Percentiles rank a stretch among this genome's conserved stretches.
These are phyloP conservation scores for Danio kyathit DNA, from an alignment of 2,797 vertebrate genomes.

Conservation along the genomic window DNA sequence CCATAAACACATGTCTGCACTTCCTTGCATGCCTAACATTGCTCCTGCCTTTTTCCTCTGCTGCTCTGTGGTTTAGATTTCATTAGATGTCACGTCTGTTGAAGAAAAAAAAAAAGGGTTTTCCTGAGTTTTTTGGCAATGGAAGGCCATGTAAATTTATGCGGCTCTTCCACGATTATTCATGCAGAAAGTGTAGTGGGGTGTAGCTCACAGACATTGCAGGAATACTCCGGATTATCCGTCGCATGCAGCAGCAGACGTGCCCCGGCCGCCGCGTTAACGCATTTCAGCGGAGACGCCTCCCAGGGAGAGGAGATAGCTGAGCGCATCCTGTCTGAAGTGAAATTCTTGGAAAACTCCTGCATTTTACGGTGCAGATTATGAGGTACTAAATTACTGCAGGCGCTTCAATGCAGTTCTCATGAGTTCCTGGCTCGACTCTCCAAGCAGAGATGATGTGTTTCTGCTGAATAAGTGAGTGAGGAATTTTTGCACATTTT, in stretches of 20 bases:
- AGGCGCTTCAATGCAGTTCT: conserved; percentile 78
- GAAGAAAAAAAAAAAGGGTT: not conserved
- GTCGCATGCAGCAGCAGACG: conserved; percentile 60
- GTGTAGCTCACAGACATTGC: conserved; percentile 69
- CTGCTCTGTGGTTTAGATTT: conserved; percentile 39
- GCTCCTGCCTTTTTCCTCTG: conserved; percentile 40
- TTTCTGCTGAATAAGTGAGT: conserved; percentile 55
- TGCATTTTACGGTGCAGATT: conserved; percentile 80
- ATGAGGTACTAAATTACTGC: conserved; percentile 74
- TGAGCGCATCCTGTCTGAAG: conserved; percentile 78
- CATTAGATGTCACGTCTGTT: conserved; percentile 46
- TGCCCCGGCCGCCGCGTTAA: conserved; percentile 62
- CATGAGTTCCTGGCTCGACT: conserved; percentile 68
- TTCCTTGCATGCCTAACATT: conserved; percentile 8
- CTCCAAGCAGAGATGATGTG: conserved; percentile 29
- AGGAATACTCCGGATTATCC: conserved; percentile 64
- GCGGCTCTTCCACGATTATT: conserved; percentile 48
- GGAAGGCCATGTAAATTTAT: conserved; percentile 46
- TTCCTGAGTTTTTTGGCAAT: conserved; percentile 32
- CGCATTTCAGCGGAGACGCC: conserved; percentile 62
- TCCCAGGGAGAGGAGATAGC: conserved; percentile 68
- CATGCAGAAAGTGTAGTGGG: conserved; percentile 60
- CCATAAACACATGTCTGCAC: conserved; percentile 58
- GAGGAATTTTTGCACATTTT: conserved; percentile 72
- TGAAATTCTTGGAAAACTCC: conserved; percentile 81